Percentiles rank a stretch among this genome's conserved stretches.
These are phyloP conservation scores for Drosophila histrio DNA, from an alignment of 2,888 invertebrate species.

Conservation along the genomic window DNA sequence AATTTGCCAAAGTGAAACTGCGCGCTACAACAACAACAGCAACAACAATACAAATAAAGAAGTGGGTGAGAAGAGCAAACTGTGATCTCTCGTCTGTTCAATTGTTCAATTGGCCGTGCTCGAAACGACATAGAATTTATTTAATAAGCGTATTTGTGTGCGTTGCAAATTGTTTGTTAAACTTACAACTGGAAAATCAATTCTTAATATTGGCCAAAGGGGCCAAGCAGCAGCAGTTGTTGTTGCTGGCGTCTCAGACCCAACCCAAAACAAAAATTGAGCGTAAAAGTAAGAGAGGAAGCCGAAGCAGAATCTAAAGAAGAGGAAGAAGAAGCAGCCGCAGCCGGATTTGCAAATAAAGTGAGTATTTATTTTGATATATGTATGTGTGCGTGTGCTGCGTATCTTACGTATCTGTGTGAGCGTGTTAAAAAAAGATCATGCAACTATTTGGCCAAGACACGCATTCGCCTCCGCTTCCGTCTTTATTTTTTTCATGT, in stretches of 20 bases:
- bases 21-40: conserved; percentile 48
- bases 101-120: conserved; percentile 77
- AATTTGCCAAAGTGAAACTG: conserved; percentile 73
- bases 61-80: conserved; percentile 54
- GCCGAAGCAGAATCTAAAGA: conserved; percentile 38
- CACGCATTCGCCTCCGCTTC: conserved; percentile 64
- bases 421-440: conserved; percentile 72
- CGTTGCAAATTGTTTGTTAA: conserved; percentile 57
- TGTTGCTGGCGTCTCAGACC: conserved; percentile 59
- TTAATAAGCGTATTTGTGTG: conserved; percentile 60
- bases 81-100: conserved; percentile 69
- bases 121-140: conserved; percentile 63
- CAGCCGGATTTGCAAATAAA: conserved; percentile 75
- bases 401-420: conserved; percentile 35
- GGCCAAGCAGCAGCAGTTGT: conserved; percentile 67
- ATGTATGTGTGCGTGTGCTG: conserved; percentile 25
- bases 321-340: conserved; percentile 7
- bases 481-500: conserved; percentile 50
- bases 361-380: conserved; percentile 58
- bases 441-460: conserved; percentile 64
- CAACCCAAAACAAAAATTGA: conserved; percentile 74
- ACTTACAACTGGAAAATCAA: conserved; percentile 78
- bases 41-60: conserved; percentile 48
- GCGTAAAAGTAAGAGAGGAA: conserved; percentile 53
- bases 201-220: conserved; percentile 65